Evolutionary conservation across 1,140 invertebrate species (phyloP).

Genomic region (Pteromalus puparum): DNA sequence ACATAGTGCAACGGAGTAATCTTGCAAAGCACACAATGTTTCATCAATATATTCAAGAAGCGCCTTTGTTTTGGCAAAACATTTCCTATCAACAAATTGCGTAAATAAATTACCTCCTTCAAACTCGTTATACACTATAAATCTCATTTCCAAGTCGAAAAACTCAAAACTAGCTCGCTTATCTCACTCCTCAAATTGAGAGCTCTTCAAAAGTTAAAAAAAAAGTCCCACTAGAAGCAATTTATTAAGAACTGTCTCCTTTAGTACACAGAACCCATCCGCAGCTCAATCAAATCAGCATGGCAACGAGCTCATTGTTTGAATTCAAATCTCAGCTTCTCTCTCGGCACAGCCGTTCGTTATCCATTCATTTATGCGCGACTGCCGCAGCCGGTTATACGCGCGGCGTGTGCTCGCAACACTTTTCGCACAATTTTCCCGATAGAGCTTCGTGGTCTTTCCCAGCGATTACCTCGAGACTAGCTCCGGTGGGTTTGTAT

Average conservation of each 20-base stretch:
- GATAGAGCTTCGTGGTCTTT: not conserved
- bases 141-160: too few relatives aligned
- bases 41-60: not conserved
- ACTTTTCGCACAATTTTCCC: not conserved
- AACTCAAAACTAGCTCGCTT: too few relatives aligned
- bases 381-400: not conserved
- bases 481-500: not conserved
- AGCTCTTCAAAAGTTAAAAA: too few relatives aligned
- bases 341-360: not conserved
- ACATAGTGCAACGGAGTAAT: not conserved
- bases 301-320: not conserved
- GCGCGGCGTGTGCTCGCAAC: not conserved
- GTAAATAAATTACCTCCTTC: too few relatives aligned
- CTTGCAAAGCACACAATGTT: not conserved
- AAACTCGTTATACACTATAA: too few relatives aligned
- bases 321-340: not conserved
- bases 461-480: not conserved
- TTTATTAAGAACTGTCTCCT: not conserved
- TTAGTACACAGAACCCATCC: not conserved
- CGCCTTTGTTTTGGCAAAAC: too few relatives aligned
- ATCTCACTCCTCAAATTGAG: too few relatives aligned
- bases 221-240: not conserved
- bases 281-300: not conserved
- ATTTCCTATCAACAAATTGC: too few relatives aligned
- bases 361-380: slow-evolving; percentile 2